Evolutionary conservation across 2,113 vertebrate genomes (phyloP), one percentile per base, ranked within the genome.

Genomic region (Callipepla squamata): DNA sequence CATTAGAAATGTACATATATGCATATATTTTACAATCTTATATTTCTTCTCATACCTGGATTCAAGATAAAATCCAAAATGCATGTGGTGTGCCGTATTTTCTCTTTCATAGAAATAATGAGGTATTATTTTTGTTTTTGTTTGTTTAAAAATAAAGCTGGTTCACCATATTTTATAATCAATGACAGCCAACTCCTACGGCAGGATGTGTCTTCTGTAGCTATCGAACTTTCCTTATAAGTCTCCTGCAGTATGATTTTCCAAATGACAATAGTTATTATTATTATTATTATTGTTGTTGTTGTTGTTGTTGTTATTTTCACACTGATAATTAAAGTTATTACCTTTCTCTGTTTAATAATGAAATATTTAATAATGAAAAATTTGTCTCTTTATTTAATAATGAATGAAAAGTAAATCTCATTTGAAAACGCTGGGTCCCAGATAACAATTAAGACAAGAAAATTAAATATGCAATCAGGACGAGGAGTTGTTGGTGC

Each of bases 1-100:
- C 22, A n/a, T 61, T 72, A 84, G 61, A 26, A 58, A 14, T 5
- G 42, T 9, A 34, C 3, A 44, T 10, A 45, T 8, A 45, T 11
- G 9, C 2, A 11, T 32, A 15, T 21, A 18, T 23, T 42, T 0
- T 42, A 7, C 36, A 61, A 70, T 55, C 8, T 3, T 53, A 1
- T 50, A 63, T 89, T 72, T 92, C 23, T 22, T 84, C 2, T 9
- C 20, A n/a, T 53, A 68, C 5, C 14, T 82, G 26, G 7, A 53
- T 47, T 74, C 21, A 67, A 79, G 91, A 5, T 81, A 77, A 58
- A 67, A 34, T 17, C 8, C 4, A 45, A 28, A 19, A 70, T 3
- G 7, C 23, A 26, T 55, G 16, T 19, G 70, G 20, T 23, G 8
- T 58, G n/a, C 16, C 13, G 3, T 45, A 58, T 59, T 92, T 91